These are phyloP conservation scores for Brachirus orientalis DNA, from an alignment of 2,113 vertebrate species.

Conservation along the genomic window DNA sequence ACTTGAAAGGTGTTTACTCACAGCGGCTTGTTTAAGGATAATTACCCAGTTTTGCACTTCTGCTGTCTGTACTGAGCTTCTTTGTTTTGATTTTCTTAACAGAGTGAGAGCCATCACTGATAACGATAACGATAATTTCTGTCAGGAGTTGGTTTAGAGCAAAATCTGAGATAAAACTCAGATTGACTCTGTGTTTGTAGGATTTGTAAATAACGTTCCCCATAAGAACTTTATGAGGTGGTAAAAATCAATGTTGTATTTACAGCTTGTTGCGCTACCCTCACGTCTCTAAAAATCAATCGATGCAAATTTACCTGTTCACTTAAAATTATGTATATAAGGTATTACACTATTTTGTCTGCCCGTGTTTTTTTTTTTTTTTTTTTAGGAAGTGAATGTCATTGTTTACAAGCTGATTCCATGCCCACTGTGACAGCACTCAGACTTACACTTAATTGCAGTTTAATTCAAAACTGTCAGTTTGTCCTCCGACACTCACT, in stretches of 20 bases:
- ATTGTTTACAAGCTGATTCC: no score
- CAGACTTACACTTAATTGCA: neutral
- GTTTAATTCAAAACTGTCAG: conserved; percentile 30
- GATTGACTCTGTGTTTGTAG: neutral
- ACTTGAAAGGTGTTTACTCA: no score
- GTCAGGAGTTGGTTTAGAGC: neutral
- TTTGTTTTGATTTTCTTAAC: conserved; percentile 7
- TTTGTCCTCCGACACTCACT: conserved; percentile 47
- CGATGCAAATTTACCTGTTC: neutral
- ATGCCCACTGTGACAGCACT: neutral
- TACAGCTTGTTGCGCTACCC: neutral
- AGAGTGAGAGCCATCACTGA: neutral
- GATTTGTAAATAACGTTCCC: neutral
- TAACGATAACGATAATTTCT: neutral
- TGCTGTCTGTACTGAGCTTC: no score
- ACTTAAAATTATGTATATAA: neutral
- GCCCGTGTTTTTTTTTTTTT: neutral
- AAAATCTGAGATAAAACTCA: neutral
- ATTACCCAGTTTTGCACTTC: no score
- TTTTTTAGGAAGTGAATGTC: no score
- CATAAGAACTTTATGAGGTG: neutral
- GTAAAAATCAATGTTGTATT: neutral
- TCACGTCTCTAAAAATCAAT: neutral
- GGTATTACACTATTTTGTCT: neutral
- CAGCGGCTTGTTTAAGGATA: no score